Conservation (phyloP, 1,140 invertebrate genomes). For the Drosophila rhopaloa region DNA sequence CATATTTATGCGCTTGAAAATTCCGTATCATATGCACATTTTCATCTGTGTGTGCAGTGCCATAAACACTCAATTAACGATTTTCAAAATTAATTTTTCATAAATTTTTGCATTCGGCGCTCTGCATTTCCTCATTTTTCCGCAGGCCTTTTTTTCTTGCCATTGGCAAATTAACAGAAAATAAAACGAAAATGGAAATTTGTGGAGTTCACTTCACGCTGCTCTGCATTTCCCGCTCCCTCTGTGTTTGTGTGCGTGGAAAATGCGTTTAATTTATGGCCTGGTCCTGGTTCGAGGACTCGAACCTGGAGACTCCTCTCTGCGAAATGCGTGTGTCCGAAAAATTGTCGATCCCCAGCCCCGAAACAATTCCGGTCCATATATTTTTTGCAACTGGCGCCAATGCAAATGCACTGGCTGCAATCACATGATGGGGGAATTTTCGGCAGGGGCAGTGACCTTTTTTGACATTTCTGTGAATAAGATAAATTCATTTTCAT, state of each 20-base stretch:
- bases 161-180: constrained; percentile 72
- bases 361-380: constrained; percentile 19
- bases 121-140: constrained; percentile 66
- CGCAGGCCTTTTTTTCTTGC: constrained; percentile 39
- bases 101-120: constrained; percentile 56
- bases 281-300: constrained; percentile 43
- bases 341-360: constrained; percentile 49
- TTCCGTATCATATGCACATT: constrained; percentile 34
- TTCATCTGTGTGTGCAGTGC: constrained; percentile 32
- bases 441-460: constrained; percentile 31
- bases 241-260: constrained; percentile 38
- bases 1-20: constrained; percentile 68
- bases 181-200: constrained; percentile 70
- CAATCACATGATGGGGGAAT: constrained; percentile 1
- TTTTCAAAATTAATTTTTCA: constrained; percentile 84
- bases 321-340: constrained; percentile 50
- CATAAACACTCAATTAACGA: constrained; percentile 85
- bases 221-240: constrained; percentile 14
- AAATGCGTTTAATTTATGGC: constrained; percentile 76
- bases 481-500: constrained; percentile 41
- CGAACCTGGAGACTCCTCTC: constrained; percentile 37
- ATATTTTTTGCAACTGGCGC: constrained; percentile 56
- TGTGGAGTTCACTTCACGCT: constrained; percentile 37
- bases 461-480: constrained; percentile 33
- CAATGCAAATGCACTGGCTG: constrained; percentile 59